These are phyloP conservation scores for Drosophila jambulina DNA, from an alignment of 1,140 invertebrate genomes.

Conservation along the genomic window DNA sequence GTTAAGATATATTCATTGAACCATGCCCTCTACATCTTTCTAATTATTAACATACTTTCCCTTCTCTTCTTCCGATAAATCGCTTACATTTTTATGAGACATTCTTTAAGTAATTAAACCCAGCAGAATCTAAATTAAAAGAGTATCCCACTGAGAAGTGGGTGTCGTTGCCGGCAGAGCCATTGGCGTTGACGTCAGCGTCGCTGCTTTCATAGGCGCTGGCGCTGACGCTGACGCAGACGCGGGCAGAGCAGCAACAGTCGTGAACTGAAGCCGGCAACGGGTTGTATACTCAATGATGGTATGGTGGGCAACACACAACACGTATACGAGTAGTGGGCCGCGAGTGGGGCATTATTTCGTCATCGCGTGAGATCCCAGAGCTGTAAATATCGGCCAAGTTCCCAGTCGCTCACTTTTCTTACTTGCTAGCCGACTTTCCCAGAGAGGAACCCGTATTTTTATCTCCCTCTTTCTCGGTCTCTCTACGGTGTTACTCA, in stretches of 20 bases:
- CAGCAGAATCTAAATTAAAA: constrained; percentile 5
- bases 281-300: constrained; percentile 23
- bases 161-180: constrained; percentile 27
- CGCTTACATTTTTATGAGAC: not conserved
- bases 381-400: constrained; percentile 56
- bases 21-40: not conserved
- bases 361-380: constrained; percentile 61
- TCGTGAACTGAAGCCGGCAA: constrained; percentile 22
- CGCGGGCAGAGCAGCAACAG: constrained; percentile 45
- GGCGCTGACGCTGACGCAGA: not conserved
- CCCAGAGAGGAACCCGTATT: constrained; percentile 29
- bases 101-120: not conserved
- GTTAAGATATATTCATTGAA: not conserved
- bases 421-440: constrained; percentile 41
- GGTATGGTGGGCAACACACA: constrained; percentile 23
- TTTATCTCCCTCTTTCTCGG: not conserved
- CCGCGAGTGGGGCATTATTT: constrained; percentile 41
- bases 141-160: constrained; percentile 39
- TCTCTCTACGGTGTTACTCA: not conserved
- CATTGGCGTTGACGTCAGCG: constrained; percentile 17
- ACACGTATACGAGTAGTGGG: constrained; percentile 41
- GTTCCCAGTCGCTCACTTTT: constrained; percentile 31
- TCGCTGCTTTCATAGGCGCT: not conserved
- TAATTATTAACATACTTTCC: too few species aligned
- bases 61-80: not conserved